These are phyloP conservation scores for Capromys pilorides DNA, from an alignment of 2,797 vertebrate genomes.

Conservation along the genomic window DNA sequence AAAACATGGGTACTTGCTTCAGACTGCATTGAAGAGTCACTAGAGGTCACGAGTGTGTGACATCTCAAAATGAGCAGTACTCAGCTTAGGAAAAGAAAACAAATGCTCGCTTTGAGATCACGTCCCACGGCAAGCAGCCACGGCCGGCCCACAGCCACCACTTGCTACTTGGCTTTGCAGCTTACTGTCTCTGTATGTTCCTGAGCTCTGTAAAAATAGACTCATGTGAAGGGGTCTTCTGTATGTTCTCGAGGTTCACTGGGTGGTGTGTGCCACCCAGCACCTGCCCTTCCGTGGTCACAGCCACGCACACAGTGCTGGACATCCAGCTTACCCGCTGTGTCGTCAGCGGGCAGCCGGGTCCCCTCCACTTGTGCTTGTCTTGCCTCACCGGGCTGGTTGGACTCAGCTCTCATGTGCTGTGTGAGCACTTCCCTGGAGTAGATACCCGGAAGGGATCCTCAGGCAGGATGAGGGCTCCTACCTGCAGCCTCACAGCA, in stretches of 20 bases:
- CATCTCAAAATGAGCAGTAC: neutral
- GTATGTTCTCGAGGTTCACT: fast-evolving
- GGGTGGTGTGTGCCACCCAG: fast-evolving
- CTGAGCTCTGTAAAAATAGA: neutral
- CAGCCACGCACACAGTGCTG: fast-evolving
- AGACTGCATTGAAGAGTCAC: neutral
- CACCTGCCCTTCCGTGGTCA: fast-evolving
- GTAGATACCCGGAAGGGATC: fast-evolving
- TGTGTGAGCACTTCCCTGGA: fast-evolving
- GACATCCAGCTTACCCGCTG: fast-evolving
- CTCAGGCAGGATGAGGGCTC: fast-evolving
- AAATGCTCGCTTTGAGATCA: neutral
- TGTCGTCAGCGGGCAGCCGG: fast-evolving
- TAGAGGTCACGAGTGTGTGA: neutral
- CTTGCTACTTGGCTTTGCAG: neutral
- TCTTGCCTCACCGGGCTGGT: neutral
- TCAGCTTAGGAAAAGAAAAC: neutral
- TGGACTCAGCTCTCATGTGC: fast-evolving
- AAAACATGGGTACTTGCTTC: neutral
- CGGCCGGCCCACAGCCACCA: neutral
- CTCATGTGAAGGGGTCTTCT: no score
- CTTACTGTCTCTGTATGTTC: neutral
- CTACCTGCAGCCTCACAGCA: neutral
- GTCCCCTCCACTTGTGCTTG: neutral
- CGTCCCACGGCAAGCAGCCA: neutral